Conservation (phyloP, 2,113 vertebrate species). For the Ameiurus melas region DNA sequence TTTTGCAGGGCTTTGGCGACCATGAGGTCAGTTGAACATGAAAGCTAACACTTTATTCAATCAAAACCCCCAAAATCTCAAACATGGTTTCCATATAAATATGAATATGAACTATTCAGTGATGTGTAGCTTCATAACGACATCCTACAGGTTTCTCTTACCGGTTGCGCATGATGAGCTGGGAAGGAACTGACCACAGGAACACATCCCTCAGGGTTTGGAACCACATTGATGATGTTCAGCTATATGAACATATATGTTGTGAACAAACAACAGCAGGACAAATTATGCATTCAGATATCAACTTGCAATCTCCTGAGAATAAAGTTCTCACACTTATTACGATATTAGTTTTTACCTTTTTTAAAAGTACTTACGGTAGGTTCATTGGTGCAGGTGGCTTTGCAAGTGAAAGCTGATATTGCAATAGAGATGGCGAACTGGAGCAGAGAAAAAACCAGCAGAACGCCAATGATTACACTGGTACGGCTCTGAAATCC, state of each 20-base stretch:
- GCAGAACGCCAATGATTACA: not conserved
- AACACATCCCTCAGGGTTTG: not conserved
- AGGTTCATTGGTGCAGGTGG: not conserved
- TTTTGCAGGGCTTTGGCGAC: too few relatives aligned
- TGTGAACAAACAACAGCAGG: not conserved
- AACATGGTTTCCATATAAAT: not conserved
- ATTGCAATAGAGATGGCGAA: not conserved
- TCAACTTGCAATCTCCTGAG: not conserved
- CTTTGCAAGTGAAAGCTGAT: slow-evolving; percentile 6
- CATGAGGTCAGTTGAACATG: too few relatives aligned
- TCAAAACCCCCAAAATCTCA: not conserved
- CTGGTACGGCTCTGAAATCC: not conserved
- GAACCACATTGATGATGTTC: slow-evolving; percentile 8
- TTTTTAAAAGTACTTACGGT: not conserved
- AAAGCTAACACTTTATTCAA: not conserved
- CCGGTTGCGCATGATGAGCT: not conserved
- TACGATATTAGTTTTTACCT: not conserved
- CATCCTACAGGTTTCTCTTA: not conserved
- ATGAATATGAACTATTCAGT: not conserved
- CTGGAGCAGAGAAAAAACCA: slow-evolving; percentile 2
- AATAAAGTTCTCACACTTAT: not conserved
- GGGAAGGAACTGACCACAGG: not conserved
- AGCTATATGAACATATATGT: not conserved
- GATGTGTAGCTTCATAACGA: not conserved
- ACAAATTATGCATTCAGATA: not conserved